Percentiles rank a stretch among this genome's conserved stretches.
Conservation (phyloP, 2,113 vertebrate genomes). For the Rhea pennata region DNA sequence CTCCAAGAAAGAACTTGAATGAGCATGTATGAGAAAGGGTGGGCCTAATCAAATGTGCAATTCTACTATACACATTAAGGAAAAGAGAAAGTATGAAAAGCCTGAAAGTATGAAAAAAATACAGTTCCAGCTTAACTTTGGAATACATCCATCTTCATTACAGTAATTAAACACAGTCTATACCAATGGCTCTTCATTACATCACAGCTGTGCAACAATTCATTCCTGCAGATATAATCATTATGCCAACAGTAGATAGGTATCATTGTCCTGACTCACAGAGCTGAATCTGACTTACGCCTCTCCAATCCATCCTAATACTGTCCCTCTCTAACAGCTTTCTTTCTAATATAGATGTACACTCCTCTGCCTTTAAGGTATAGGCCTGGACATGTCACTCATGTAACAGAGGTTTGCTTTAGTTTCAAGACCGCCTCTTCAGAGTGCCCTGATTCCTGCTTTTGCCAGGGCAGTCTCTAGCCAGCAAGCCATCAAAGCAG, state of each 20-base stretch:
- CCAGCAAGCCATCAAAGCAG: rapidly evolving
- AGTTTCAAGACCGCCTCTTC: background rate
- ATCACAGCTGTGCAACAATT: background rate
- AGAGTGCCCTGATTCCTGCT: background rate
- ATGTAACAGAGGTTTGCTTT: background rate
- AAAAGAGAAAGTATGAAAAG: background rate
- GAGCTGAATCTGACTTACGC: background rate
- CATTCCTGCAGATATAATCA: background rate
- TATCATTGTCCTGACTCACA: background rate
- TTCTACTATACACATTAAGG: background rate
- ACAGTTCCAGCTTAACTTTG: background rate
- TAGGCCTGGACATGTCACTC: background rate
- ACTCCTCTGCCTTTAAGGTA: background rate
- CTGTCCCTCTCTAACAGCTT: background rate
- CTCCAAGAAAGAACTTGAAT: background rate
- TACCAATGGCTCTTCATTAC: background rate
- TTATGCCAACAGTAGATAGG: background rate
- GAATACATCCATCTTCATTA: background rate
- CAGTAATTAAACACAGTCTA: background rate
- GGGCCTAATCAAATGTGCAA: background rate
- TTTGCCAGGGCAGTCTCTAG: background rate
- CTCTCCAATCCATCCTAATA: background rate
- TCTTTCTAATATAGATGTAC: background rate
- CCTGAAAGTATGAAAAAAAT: background rate
- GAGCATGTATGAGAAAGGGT: background rate